Base-by-base conservation (phyloP, 1,140 invertebrate genomes). In the Pseudomyrmex dendroicus region DNA sequence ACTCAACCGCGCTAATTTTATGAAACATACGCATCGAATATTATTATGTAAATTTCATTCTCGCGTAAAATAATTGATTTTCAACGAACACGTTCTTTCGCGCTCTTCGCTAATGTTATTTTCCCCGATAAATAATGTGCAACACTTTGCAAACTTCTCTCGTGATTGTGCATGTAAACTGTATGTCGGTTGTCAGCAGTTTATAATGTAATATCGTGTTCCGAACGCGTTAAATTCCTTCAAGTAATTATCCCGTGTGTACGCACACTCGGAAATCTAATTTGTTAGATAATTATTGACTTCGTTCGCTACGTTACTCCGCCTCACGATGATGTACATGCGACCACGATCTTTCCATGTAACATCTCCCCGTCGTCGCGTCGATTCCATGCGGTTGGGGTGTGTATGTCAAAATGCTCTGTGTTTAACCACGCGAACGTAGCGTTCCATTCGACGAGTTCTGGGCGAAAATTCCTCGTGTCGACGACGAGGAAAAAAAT, bases 281-380 rank as follows among this genome's bases (percentile, higher is more conserved):
- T 77, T 77, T 67, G 63, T 67, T 54, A 44, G 17, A 56, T 77
- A 77, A 77, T 77, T 77, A 77, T 77, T 67, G 46, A 67, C 62
- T 54, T 22, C 22, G 25, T 67, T 54, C n/a, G 8, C 44, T 52
- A 10, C n/a, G 73, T n/a, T 54, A 46, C 7, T 22, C 15, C 56
- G 17, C 48, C 35, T 72, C 25, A 12, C n/a, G 13, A 9, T 44
- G 50, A 57, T 52, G 44, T 15, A 2, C 20, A n/a, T 12, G 44
- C 44, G 15, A 13, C 22, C n/a, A 48, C 73, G 35, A 15, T 67
- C 62, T 56, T 35, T 77, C 7, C 17, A 13, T n/a, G 44, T 50
- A 35, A 66, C 25, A 56, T 20, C 13, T 3, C 13, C 15, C 8
- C 35, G 17, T 63, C 15, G n/a, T 56, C 50, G 48, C 46, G 12